Evolutionary conservation across 2,888 invertebrate species (phyloP).

Genomic region (Deilephila porcellus): DNA sequence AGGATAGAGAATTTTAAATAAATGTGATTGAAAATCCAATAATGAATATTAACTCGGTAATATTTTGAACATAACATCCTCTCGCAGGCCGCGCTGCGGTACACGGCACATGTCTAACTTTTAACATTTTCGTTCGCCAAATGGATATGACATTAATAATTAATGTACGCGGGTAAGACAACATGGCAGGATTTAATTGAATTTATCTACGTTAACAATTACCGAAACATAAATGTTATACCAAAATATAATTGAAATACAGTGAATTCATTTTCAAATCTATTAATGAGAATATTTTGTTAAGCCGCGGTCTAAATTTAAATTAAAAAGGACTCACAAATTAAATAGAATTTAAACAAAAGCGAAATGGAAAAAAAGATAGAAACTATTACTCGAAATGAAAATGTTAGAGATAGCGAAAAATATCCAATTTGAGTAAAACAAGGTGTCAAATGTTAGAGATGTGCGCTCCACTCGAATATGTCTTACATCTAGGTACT

Average conservation of each 20-base stretch:
- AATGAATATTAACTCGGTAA: neutral
- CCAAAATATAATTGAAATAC: too few species aligned
- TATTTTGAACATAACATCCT: neutral
- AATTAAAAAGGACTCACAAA: too few species aligned
- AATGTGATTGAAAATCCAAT: neutral
- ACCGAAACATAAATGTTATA: conserved; percentile 29
- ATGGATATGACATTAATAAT: conserved; percentile 19
- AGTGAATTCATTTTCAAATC: too few species aligned
- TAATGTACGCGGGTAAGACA: conserved; percentile 32
- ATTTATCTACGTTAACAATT: conserved; percentile 45
- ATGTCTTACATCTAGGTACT: neutral
- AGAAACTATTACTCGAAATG: neutral
- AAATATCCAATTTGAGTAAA: conserved; percentile 6
- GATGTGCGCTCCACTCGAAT: neutral
- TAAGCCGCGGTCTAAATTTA: too few species aligned
- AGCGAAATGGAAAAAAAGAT: neutral
- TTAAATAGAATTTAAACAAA: neutral
- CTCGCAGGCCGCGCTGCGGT: neutral
- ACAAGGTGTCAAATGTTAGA: neutral
- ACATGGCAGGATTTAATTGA: conserved; percentile 40
- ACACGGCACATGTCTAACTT: conserved; percentile 25
- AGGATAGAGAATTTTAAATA: neutral
- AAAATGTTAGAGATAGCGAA: neutral
- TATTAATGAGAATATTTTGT: too few species aligned
- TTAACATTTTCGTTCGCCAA: conserved; percentile 12